These are phyloP conservation scores for Numida meleagris DNA, from an alignment of 2,113 vertebrate species.

Conservation along the genomic window DNA sequence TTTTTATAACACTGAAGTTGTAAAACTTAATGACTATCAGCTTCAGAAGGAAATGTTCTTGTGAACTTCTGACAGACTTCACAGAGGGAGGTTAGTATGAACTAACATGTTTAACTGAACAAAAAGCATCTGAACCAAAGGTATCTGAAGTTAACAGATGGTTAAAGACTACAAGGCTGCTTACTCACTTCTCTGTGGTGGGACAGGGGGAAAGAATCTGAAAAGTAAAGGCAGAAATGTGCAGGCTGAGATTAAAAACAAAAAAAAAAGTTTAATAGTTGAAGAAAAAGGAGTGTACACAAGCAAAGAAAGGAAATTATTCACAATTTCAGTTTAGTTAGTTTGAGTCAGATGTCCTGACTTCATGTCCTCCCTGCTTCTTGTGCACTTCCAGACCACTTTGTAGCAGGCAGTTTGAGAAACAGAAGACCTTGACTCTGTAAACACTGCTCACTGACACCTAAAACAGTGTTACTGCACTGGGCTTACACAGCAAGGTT, in stretches of 20 bases:
- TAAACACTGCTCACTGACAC: background rate
- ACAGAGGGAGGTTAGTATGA: background rate
- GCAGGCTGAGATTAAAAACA: background rate
- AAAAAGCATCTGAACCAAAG: background rate
- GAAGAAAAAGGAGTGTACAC: background rate
- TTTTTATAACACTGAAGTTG: constrained; percentile 32
- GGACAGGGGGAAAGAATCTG: background rate
- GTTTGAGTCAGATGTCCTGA: background rate
- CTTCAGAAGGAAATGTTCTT: background rate
- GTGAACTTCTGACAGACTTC: constrained; percentile 6
- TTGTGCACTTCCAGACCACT: background rate
- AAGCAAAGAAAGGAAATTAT: background rate
- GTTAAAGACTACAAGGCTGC: too few species aligned
- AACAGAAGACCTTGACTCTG: background rate
- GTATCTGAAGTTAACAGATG: background rate
- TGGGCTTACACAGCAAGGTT: too few species aligned
- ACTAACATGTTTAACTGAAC: background rate
- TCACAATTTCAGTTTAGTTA: background rate
- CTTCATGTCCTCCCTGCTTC: background rate
- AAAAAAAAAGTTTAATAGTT: background rate
- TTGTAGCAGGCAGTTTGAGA: background rate
- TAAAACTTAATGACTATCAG: constrained; percentile 4
- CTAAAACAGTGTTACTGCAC: background rate
- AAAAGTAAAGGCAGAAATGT: background rate
- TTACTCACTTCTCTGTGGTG: background rate